Evolutionary conservation across 2,888 invertebrate genomes (phyloP), one percentile per base, ranked within the genome.

Genomic region (Achlya flavicornis): DNA sequence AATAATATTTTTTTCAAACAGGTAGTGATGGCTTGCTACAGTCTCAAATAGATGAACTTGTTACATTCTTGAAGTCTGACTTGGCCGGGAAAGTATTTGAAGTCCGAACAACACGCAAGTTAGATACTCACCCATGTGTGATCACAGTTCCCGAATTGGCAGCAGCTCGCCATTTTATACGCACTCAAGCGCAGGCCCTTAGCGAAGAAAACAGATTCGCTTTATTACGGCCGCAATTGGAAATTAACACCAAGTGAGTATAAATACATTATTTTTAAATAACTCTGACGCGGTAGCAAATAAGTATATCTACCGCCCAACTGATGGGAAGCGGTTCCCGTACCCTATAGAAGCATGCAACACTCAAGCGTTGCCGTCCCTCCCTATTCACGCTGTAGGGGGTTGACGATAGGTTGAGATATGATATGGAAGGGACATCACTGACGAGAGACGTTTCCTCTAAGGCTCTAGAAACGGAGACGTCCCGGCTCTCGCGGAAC

Each of bases 61-160:
- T 97, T 19, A 94, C 95, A 11, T 98, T 97, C 95, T 92, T 99
- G 65, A 97, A 97, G 85, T 94, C 95, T 0, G 95, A 95, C 68
- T 92, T 99, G 33, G 92, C 95, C 1, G 97, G 97, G 3, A 97
- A 97, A 92, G 98, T 98, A 3, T 95, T 96, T 58, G 96, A 96
- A 65, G 97, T 98, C 0, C 97, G 97, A 84, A 96, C 97, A 2
- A 99, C 99, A 0, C 96, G 95, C 46, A 96, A 97, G 64, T 93
- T 99, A 57, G 98, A 98, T 76, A 95, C 95, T 1, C 98, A 99
- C 92, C 99, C 99, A 0, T 99, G 99, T 85, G 97, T 99, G 0
- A 95, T 99, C 3, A 98, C 98, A 0, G 98, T 99, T 0, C 97
- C 97, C 74, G 99, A 99, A 91, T 99, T 99, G 98, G 99, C 98